Evolutionary conservation across 1,140 invertebrate species (phyloP).

Genomic region (Apolygus lucorum): DNA sequence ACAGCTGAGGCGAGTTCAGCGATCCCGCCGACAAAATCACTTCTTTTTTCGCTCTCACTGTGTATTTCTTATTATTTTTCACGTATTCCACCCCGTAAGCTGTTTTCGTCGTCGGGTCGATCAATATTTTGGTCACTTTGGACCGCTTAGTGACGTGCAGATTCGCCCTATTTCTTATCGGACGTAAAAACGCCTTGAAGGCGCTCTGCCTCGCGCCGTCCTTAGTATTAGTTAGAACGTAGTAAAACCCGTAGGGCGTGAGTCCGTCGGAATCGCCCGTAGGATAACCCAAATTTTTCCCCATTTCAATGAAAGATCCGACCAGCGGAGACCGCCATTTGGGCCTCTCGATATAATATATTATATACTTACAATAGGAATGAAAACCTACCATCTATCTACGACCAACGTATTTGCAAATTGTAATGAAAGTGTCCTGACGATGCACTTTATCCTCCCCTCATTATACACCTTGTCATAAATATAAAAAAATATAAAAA

Average conservation of each 20-base stretch:
- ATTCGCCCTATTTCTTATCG: conserved; percentile 51
- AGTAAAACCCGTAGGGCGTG: conserved; percentile 54
- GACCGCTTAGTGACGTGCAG: conserved; percentile 59
- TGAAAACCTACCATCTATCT: too few species aligned
- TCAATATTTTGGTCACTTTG: conserved; percentile 55
- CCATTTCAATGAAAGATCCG: conserved; percentile 45
- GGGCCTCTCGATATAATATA: conserved; percentile 55
- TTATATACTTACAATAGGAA: too few species aligned
- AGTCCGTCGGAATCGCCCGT: conserved; percentile 52
- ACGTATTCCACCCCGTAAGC: conserved; percentile 58
- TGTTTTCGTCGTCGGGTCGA: conserved; percentile 48
- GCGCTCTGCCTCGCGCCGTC: conserved; percentile 54
- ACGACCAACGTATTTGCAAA: too few species aligned
- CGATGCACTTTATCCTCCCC: too few species aligned
- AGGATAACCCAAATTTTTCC: conserved; percentile 45
- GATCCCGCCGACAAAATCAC: conserved; percentile 57
- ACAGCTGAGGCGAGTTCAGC: conserved; percentile 57
- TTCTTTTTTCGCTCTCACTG: conserved; percentile 50
- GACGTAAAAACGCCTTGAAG: conserved; percentile 50
- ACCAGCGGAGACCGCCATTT: conserved; percentile 51
- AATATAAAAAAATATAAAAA: too few species aligned
- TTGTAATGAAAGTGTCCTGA: too few species aligned
- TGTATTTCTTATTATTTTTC: conserved; percentile 42
- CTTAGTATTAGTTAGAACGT: conserved; percentile 50
- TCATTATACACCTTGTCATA: too few species aligned